Evolutionary conservation across 2,797 vertebrate genomes (phyloP).

Genomic region (Sebastes umbrosus): DNA sequence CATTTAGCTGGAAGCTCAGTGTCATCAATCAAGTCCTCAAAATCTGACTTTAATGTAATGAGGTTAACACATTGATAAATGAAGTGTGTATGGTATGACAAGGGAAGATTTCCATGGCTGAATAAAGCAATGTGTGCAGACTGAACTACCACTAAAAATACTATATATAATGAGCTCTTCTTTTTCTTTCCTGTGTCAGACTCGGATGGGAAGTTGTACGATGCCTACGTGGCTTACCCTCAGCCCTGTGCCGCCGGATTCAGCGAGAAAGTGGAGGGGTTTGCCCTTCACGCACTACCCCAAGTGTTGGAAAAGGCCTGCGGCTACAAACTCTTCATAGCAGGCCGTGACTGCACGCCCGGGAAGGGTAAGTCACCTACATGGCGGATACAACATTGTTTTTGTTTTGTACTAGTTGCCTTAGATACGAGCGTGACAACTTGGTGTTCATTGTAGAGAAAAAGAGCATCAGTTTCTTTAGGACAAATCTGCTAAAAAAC

Average conservation of each 20-base stretch:
- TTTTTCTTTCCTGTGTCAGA: conserved; percentile 63
- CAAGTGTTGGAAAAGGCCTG: conserved; percentile 88
- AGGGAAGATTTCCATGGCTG: background rate
- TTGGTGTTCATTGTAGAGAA: no score
- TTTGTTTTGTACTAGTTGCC: no score
- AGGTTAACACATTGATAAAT: background rate
- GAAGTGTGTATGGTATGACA: background rate
- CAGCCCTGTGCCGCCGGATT: conserved; percentile 65
- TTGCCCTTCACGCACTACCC: conserved; percentile 87
- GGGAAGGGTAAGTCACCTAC: conserved; percentile 85
- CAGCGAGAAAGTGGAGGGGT: conserved; percentile 81
- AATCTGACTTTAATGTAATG: background rate
- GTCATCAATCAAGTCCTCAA: background rate
- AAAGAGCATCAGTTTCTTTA: no score
- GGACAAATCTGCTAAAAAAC: no score
- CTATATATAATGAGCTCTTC: background rate
- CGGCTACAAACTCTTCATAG: conserved; percentile 91
- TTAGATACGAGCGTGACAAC: no score
- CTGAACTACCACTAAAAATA: background rate
- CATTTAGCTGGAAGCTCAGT: background rate
- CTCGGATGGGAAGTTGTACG: conserved; percentile 88
- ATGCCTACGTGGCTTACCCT: conserved; percentile 91
- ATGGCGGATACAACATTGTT: background rate
- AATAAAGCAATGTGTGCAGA: background rate
- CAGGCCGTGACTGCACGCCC: conserved; percentile 86